Base-by-base conservation (phyloP, 2,888 invertebrate species). In the Lasioglossum pauxillum region DNA sequence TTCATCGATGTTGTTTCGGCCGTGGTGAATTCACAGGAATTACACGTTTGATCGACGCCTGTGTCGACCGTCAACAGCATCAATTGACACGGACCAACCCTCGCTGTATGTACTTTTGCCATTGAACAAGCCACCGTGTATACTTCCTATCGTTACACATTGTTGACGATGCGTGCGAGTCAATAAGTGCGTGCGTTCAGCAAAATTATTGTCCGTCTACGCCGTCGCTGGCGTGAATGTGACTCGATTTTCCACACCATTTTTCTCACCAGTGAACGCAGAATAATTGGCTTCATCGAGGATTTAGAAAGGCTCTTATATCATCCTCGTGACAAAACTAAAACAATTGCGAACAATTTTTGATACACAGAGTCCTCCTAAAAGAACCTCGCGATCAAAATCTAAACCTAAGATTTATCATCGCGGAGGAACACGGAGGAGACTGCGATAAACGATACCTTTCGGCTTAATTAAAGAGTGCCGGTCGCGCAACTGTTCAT, bases 401-500 rank as follows among this genome's bases (percentile, higher is more conserved):
- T 16, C 27, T 38, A n/a, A 14, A 14, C 27, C 14, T 4, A n/a
- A 10, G 38, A 12, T 23, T 38, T n/a, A 69, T 38, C 12, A 38
- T 69, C 35, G 69, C 35, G 35, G 69, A 41, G n/a, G n/a, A 41
- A n/a, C 23, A 12, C 10, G 12, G 46, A 35, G 46, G 57, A 53
- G 67, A 74, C 67, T 72, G 53, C 60, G 76, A 81, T 77, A 67
- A 80, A 23, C 80, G 83, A 83, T 83, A 83, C 83, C 83, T 76
- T 77, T 60, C 67, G 44, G 57, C 41, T 84, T 81, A 81, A 84
- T 84, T 81, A 78, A 57, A 73, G 46, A 53, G 60, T 53, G 31
- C 60, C 57, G 73, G 35, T 77, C 67, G 78, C 44, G 75, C 75
- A 83, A 88, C 84, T 83, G 82, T 88, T 82, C 86, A 76, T 83